Evolutionary conservation across 2,113 vertebrate genomes (phyloP), one percentile per base, ranked within the genome.

Genomic region (Phalacrocorax pelagicus): DNA sequence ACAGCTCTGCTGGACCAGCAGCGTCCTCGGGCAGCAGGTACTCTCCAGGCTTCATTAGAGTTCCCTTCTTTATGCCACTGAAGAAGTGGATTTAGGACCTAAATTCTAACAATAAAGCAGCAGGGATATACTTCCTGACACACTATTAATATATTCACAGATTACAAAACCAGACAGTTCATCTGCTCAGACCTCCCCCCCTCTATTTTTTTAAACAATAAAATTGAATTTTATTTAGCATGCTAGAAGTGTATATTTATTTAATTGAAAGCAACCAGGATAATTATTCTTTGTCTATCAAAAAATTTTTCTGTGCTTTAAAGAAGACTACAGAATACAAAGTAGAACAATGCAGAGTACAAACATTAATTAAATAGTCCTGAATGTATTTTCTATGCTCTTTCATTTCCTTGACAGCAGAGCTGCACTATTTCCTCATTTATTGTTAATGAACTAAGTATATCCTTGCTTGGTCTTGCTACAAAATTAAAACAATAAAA

Each of bases 331-430:
- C 57, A 92, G 59, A 93, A 84, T 92, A 88, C 72, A 94, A 97
- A 96, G 23, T 91, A 97, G 92, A 94, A 77, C 86, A 96, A 67
- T 54, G 47, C 88, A 91, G 46, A 80, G 58, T 47, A 85, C 67
- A 69, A 32, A 54, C 66, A 83, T 94, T 92, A 93, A 96, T 94
- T 94, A 96, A 92, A 65, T 91, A 90, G 66, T 87, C 90, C 62
- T 90, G 93, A 93, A 91, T 1, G 1, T 40, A 81, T 96, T 90
- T 94, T 67, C 74, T 72, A 86, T 91, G 59, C 87, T 94, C 77
- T 92, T 97, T 96, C 71, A 96, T 95, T 95, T 93, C 78, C 70
- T 92, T 96, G 91, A 86, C 91, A 93, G 91, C 73, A 89, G 42
- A 81, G 36, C 63, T 95, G 44, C 71, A 52, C 83, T 96, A 80